Evolutionary conservation across 2,888 invertebrate species (phyloP).

Genomic region (Caenorhabditis sp.): DNA sequence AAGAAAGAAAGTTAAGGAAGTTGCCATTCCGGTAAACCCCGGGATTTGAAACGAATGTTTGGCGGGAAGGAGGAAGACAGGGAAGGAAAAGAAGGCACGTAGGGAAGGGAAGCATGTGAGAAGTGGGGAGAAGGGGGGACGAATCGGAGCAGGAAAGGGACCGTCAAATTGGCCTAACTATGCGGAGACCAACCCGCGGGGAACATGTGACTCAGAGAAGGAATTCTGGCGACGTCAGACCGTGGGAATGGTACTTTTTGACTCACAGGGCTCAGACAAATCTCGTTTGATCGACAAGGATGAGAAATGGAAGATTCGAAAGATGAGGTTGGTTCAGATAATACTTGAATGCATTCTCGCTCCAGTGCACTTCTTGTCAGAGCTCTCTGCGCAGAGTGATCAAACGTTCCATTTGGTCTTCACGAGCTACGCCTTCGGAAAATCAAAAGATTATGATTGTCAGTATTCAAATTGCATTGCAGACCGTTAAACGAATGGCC

Average conservation of each 20-base stretch:
- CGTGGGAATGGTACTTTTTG: conserved; percentile 35
- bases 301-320: too few species aligned
- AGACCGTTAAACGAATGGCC: too few species aligned
- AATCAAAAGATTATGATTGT: too few species aligned
- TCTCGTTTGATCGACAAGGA: background rate
- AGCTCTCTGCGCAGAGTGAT: too few species aligned
- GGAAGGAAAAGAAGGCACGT: background rate
- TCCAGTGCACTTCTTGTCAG: too few species aligned
- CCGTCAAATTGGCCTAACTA: conserved; percentile 48
- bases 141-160: conserved; percentile 8
- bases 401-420: too few species aligned
- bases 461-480: too few species aligned
- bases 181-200: conserved; percentile 18
- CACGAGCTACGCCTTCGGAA: too few species aligned
- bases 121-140: background rate
- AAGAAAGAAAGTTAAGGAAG: conserved; percentile 19
- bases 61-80: too few species aligned
- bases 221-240: conserved; percentile 22
- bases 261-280: background rate
- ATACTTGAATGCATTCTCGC: too few species aligned
- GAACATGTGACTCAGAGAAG: conserved; percentile 32
- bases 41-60: conserved; percentile 42
- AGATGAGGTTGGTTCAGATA: too few species aligned
- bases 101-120: background rate
- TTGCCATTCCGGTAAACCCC: conserved; percentile 49